phyloP scores from a whole-genome alignment of 2,113 vertebrate species.

The Phylloscopus trochiloides region DNA sequence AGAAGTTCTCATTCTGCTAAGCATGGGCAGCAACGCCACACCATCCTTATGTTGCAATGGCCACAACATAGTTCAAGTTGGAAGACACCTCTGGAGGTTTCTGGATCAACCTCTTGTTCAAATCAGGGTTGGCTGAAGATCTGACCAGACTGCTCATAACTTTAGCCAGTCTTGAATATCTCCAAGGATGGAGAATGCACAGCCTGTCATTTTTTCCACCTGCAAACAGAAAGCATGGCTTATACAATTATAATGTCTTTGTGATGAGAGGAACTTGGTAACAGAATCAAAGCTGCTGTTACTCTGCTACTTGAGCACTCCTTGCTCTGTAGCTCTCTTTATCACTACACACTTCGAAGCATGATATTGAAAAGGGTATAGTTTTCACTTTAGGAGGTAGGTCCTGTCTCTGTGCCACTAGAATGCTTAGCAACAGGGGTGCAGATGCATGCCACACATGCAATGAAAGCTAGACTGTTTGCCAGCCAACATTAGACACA shows the following conservation, averaged over 20 bases:
- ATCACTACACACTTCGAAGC: not conserved
- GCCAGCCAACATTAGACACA: not conserved
- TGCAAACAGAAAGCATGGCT: not conserved
- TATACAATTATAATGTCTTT: not conserved
- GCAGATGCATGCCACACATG: not conserved
- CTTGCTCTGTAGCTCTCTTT: not conserved
- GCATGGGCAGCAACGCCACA: not conserved
- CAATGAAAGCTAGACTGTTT: not conserved
- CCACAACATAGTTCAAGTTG: not conserved
- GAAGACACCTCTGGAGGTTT: not conserved
- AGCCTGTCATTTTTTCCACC: not conserved
- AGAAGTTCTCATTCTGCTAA: not conserved
- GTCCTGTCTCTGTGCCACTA: not conserved
- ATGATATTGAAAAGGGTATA: not conserved
- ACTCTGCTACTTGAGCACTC: not conserved
- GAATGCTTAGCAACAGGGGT: not conserved
- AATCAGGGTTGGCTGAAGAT: not conserved
- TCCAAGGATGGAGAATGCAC: not conserved
- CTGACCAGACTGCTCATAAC: not conserved
- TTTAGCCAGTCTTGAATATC: not conserved
- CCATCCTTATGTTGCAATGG: not conserved
- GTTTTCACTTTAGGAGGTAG: not conserved
- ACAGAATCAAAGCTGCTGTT: not conserved
- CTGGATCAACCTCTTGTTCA: not conserved
- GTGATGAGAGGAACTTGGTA: not conserved